Evolutionary conservation across 2,113 vertebrate genomes (phyloP).

Genomic region (Trichechus manatus): DNA sequence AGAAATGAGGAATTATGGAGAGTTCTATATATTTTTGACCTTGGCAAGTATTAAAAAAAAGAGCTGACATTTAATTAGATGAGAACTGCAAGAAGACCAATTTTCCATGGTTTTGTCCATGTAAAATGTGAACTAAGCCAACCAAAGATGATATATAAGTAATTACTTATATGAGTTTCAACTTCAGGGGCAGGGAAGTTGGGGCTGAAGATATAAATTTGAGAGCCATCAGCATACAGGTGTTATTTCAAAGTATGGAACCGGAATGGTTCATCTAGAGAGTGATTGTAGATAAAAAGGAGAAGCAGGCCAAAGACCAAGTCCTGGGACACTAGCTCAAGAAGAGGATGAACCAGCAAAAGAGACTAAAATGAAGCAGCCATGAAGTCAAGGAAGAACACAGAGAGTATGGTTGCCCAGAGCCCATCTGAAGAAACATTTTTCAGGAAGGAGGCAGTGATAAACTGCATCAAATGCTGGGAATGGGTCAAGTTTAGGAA

Average conservation of each 20-base stretch:
- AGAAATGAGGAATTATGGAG: neutral
- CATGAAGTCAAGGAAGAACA: neutral
- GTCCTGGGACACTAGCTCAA: neutral
- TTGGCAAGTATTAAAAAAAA: neutral
- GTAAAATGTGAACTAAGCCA: neutral
- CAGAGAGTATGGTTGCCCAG: neutral
- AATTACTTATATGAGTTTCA: neutral
- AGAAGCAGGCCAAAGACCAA: neutral
- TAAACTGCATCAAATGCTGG: neutral
- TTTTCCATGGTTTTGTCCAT: neutral
- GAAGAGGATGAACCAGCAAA: neutral
- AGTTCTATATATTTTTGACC: neutral
- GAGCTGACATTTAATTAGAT: neutral
- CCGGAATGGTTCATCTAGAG: neutral
- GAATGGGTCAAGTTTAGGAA: neutral
- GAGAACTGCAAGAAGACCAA: neutral
- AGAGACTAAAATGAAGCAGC: neutral
- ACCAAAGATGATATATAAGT: neutral
- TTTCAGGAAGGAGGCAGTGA: neutral
- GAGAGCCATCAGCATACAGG: neutral
- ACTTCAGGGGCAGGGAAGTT: neutral
- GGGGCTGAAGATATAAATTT: neutral
- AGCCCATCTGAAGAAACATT: neutral
- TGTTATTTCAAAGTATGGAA: neutral
- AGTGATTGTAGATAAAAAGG: neutral